Base-by-base conservation (phyloP, 2,888 invertebrate genomes). In the Listrodromus nycthemerus region DNA sequence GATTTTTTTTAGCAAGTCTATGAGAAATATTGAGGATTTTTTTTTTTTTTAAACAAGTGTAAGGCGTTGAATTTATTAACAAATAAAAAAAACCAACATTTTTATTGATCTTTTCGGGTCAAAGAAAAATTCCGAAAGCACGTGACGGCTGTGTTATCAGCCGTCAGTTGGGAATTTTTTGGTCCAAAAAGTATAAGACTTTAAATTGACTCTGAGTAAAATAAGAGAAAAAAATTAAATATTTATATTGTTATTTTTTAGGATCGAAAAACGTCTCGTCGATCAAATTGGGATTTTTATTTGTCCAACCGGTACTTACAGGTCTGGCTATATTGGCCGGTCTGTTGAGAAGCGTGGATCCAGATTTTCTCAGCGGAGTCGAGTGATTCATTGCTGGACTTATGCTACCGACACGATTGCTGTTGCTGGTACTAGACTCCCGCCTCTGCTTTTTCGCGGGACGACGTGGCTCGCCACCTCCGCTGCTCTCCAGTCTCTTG, bases 251-350 rank as follows among this genome's bases (percentile, higher is more conserved):
- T 33, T 37, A 10, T 37, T 37, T 37, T 37, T 37, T 37, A 7
- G 37, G 10, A 10, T 37, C 37, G 37, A 37, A 37, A 10, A 37
- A 10, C 10, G 37, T 37, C 48, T 63, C 19, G 33, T 33, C 27
- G n/a, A 48, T 61, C 16, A 27, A 63, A 63, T 37, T 2, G 37
- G 37, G 37, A 37, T 37, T 37, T 37, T 37, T 37, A 24, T 45
- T 63, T 30, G 71, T 65, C 21, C 8, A 75, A 63, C 33, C 33
- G 78, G 55, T 87, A 95, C 96, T 96, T 93, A 97, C 97, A 88
- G 96, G 96, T 94, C 95, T 94, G 87, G 95, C 93, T 79, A 96
- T 95, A 89, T 95, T 95, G 10, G 96, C 95, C 0, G 97, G 96
- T 85, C 96, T 95, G 89, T 96, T 95, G 87, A 97, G 94, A 88